Percentiles rank a stretch among this genome's conserved stretches.
These are phyloP conservation scores for Zalophus californianus DNA, from an alignment of 2,797 vertebrate genomes.

Conservation along the genomic window DNA sequence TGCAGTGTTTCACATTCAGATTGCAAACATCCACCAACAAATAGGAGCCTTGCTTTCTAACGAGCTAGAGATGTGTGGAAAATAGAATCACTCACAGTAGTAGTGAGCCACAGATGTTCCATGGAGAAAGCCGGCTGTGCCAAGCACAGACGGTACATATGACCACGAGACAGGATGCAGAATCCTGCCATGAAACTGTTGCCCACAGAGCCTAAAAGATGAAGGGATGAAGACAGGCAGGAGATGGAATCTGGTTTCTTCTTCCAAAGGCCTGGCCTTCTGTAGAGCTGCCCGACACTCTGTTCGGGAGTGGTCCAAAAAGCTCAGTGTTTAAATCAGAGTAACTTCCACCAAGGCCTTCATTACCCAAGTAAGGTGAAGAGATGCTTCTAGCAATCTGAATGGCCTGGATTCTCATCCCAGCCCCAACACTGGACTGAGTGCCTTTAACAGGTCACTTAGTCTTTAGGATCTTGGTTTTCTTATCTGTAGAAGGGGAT, in stretches of 20 bases:
- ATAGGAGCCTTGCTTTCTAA: slow-evolving; percentile 79
- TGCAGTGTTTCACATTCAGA: slow-evolving; percentile 74
- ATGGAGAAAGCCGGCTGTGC: slow-evolving; percentile 63
- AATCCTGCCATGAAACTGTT: background rate
- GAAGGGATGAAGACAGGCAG: background rate
- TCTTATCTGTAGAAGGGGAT: background rate
- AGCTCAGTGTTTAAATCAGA: background rate
- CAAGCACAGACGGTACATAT: slow-evolving; percentile 54
- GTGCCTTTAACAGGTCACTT: background rate
- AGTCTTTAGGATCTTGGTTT: background rate
- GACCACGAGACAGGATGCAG: slow-evolving; percentile 40
- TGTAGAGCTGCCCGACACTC: background rate
- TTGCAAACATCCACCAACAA: slow-evolving; percentile 83
- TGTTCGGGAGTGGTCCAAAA: background rate
- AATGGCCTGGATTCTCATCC: background rate
- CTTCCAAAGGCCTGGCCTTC: background rate
- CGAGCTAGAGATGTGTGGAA: slow-evolving; percentile 77
- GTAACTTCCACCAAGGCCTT: background rate
- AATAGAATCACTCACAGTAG: slow-evolving; percentile 77
- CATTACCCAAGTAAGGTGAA: background rate
- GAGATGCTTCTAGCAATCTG: background rate
- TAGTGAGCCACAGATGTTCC: slow-evolving; percentile 79
- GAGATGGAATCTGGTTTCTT: background rate
- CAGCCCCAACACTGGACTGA: background rate
- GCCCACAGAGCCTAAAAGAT: slow-evolving; percentile 23